A percentile compares a stretch with the other conserved stretches of the same genome.
Conservation (phyloP, 1,140 invertebrate species). For the Episyrphus balteatus region DNA sequence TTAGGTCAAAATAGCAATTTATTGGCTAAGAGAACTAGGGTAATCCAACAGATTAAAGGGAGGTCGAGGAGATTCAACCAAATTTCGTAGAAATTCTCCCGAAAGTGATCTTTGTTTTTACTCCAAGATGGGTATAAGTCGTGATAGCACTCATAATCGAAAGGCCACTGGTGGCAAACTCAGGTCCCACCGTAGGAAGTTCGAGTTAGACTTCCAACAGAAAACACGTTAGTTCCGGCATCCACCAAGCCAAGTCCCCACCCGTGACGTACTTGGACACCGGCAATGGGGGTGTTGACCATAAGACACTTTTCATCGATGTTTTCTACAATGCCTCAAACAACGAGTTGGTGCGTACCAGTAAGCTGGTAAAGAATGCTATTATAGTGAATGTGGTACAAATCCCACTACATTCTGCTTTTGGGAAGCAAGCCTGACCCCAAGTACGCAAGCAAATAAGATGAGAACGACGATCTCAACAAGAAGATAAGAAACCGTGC, state of each 20-base stretch:
- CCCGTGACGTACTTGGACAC: conserved; percentile 91
- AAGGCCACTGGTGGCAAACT: conserved; percentile 96
- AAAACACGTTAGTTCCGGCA: conserved; percentile 87
- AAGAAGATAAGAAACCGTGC: conserved; percentile 90
- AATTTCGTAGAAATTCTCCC: no score
- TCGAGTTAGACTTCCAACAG: conserved; percentile 93
- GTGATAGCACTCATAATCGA: conserved; percentile 98
- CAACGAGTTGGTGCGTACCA: conserved; percentile 97
- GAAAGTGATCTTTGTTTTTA: conserved; percentile 3
- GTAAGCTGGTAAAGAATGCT: conserved; percentile 96
- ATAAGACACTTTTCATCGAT: conserved; percentile 97
- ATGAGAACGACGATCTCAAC: conserved; percentile 87
- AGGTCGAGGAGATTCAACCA: no score
- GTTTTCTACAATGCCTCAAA: conserved; percentile 99
- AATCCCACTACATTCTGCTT: conserved; percentile 88
- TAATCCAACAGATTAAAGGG: no score
- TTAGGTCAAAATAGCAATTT: no score
- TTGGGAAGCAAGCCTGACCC: conserved; percentile 93
- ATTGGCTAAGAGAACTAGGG: no score
- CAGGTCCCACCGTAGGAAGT: conserved; percentile 89
- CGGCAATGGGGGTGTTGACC: conserved; percentile 87
- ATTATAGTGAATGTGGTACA: conserved; percentile 99
- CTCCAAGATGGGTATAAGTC: conserved; percentile 81
- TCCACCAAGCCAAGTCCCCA: conserved; percentile 90
- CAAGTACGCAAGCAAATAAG: conserved; percentile 76